Evolutionary conservation across 2,797 vertebrate genomes (phyloP).

Genomic region (Gymnodraco acuticeps): DNA sequence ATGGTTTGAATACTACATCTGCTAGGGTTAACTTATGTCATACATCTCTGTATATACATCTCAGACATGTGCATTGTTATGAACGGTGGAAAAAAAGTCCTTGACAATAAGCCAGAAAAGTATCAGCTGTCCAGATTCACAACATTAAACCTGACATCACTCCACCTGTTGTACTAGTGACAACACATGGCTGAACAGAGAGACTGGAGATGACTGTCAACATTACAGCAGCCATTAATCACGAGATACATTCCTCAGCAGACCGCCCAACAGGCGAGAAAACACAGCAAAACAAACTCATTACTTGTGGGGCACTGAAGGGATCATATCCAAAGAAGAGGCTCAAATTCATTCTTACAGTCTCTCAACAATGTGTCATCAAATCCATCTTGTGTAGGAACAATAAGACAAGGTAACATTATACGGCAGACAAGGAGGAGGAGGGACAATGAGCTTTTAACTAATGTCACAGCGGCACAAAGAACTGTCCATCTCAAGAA

Average conservation of each 20-base stretch:
- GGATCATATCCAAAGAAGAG: not conserved
- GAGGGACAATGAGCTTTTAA: not conserved
- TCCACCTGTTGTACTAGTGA: not conserved
- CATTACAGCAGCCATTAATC: slow-evolving; percentile 32
- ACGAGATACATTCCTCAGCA: slow-evolving; percentile 24
- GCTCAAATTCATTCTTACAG: slow-evolving; percentile 10
- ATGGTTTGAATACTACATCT: not conserved
- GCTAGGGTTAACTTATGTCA: not conserved
- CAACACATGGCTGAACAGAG: not conserved
- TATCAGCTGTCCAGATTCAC: not conserved
- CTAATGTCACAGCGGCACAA: no score
- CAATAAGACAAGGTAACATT: not conserved
- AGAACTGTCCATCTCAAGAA: not conserved
- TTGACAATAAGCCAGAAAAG: not conserved
- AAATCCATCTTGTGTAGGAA: not conserved
- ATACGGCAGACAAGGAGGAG: no score
- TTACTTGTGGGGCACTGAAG: slow-evolving; percentile 6
- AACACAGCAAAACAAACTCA: slow-evolving; percentile 6
- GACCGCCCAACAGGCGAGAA: not conserved
- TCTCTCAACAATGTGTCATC: not conserved
- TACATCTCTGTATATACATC: no score
- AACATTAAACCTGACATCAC: not conserved
- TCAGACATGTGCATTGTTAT: not conserved
- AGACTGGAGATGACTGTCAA: slow-evolving; percentile 19
- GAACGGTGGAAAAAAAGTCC: not conserved